These are phyloP conservation scores for Chelidonichthys spinosus DNA, from an alignment of 2,797 vertebrate genomes.

Conservation along the genomic window DNA sequence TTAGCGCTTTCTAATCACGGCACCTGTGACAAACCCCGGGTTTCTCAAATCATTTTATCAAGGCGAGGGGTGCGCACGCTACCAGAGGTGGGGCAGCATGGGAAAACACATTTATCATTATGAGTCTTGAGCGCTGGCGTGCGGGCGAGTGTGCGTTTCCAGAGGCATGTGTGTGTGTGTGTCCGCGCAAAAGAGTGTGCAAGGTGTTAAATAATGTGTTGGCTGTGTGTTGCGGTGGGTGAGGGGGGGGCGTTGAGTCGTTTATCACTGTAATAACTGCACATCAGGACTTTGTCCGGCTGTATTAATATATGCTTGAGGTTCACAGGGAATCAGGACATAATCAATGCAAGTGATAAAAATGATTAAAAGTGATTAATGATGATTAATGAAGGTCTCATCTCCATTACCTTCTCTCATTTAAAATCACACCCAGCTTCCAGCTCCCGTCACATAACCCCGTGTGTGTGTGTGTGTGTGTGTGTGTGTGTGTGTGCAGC, in stretches of 20 bases:
- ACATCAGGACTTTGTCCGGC: constrained; percentile 78
- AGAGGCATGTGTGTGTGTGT: constrained; percentile 30
- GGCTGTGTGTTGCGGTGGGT: constrained; percentile 56
- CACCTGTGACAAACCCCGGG: constrained; percentile 81
- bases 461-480: constrained; percentile 6
- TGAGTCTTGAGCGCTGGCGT: constrained; percentile 53
- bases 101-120: constrained; percentile 82
- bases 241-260: constrained; percentile 63
- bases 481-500: constrained; percentile 32
- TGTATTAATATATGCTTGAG: constrained; percentile 80
- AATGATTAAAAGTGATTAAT: constrained; percentile 85
- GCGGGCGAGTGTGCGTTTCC: constrained; percentile 33
- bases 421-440: constrained; percentile 76
- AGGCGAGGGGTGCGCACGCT: constrained; percentile 72
- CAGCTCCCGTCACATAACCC: constrained; percentile 65
- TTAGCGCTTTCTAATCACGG: constrained; percentile 82
- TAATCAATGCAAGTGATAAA: constrained; percentile 89
- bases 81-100: constrained; percentile 82
- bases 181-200: constrained; percentile 39
- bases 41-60: constrained; percentile 86
- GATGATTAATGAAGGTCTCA: constrained; percentile 82
- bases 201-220: constrained; percentile 65
- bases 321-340: constrained; percentile 76
- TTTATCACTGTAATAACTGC: constrained; percentile 81
- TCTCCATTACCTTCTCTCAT: constrained; percentile 80